Evolutionary conservation across 2,113 vertebrate species (phyloP), one percentile per base, ranked within the genome.

Genomic region (Bufo bufo): DNA sequence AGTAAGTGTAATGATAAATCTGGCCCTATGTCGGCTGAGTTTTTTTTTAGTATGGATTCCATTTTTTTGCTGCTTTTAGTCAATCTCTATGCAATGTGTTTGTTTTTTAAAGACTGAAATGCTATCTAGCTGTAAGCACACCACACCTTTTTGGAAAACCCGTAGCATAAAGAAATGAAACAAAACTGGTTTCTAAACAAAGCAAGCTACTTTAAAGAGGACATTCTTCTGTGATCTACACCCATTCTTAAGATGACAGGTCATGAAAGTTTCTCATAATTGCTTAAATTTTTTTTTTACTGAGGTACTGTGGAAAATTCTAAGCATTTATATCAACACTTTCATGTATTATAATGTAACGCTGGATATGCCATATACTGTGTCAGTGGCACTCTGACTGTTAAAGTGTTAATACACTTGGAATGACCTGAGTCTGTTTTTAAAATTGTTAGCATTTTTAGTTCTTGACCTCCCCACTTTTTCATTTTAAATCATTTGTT

Each of bases 171-270:
- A 77, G 33, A 84, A 77, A 85, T 85, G 87, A 79, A 80, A 61
- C 61, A 59, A 12, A 86, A 86, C 83, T 80, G 83, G 56, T 89
- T 85, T 59, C 8, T 80, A 72, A 59, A 58, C n/a, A 83, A 69
- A 77, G 49, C 84, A 47, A 56, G 65, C 47, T 54, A 45, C 50
- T n/a, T 82, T n/a, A 54, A 56, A n/a, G 13, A 23, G 65, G 33
- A 20, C n/a, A 72, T 89, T 80, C 17, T 71, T 54, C 3, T 10
- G 54, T 6, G 11, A 33, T 45, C 59, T 66, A 66, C 77, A 86
- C 85, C 85, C 85, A 72, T 45, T 84, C 49, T 58, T 72, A 84
- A 84, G 8, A 84, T 56, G 50, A 72, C 50, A 72, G 6, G 72
- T 75, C 72, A 50, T 47, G 17, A 49, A 75, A 20, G 72, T 75